phyloP scores from a whole-genome alignment of 2,888 invertebrate species.

The Graphium colonna region DNA sequence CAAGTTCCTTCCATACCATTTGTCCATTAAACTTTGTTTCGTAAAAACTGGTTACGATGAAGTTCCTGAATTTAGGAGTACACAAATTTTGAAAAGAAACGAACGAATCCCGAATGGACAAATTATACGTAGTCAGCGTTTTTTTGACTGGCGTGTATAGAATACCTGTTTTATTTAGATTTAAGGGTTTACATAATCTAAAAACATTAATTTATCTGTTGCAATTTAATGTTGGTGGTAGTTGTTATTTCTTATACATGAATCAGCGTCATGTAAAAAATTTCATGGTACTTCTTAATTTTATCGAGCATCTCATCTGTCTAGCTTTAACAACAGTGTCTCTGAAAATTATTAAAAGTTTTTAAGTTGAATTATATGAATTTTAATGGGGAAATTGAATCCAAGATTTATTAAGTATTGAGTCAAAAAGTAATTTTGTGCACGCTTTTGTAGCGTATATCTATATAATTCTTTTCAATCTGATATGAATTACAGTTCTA shows the following conservation, averaged over 20 bases:
- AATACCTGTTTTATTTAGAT: slow-evolving; percentile 22
- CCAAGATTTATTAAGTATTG: background rate
- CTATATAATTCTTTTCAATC: background rate
- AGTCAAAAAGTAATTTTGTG: slow-evolving; percentile 4
- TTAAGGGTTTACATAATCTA: slow-evolving; percentile 12
- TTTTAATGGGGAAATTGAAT: slow-evolving; percentile 29
- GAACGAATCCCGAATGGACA: slow-evolving; percentile 20
- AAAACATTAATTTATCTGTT: slow-evolving; percentile 9
- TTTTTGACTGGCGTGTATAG: slow-evolving; percentile 28
- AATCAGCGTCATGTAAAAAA: background rate
- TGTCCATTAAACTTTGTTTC: background rate
- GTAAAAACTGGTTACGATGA: slow-evolving; percentile 15
- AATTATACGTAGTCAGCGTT: slow-evolving; percentile 23
- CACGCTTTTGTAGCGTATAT: background rate
- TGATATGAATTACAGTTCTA: background rate
- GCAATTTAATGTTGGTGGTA: slow-evolving; percentile 6
- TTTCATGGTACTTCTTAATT: background rate
- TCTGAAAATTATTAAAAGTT: slow-evolving; percentile 22
- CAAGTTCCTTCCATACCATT: too few species aligned
- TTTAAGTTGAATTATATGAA: slow-evolving; percentile 27
- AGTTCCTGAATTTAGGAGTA: slow-evolving; percentile 14
- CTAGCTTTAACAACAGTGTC: slow-evolving; percentile 20
- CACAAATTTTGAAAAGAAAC: slow-evolving; percentile 24
- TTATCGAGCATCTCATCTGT: slow-evolving; percentile 22
- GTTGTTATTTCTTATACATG: background rate